A percentile compares a stretch with the other conserved stretches of the same genome.
phyloP scores from a whole-genome alignment of 2,888 invertebrate species.

The Scotopteryx bipunctaria region DNA sequence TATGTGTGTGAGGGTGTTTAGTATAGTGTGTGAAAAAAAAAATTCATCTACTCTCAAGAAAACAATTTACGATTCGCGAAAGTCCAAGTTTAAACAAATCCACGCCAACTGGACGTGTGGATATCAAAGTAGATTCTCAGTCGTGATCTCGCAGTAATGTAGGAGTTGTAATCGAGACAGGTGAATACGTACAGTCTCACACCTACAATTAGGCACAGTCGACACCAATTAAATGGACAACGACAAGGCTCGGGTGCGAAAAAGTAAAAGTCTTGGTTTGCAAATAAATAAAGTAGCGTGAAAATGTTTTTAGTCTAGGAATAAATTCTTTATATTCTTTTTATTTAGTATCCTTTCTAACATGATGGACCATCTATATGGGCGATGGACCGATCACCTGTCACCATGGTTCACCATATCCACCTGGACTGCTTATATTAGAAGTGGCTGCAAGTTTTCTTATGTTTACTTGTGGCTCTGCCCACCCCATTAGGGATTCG shows the following conservation, averaged over 20 bases:
- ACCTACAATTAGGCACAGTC: constrained; percentile 64
- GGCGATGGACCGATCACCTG: too few relatives aligned
- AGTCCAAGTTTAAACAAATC: not conserved
- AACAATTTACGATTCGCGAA: not conserved
- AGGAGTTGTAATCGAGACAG: constrained; percentile 46
- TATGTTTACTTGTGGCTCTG: too few relatives aligned
- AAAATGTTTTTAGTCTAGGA: not conserved
- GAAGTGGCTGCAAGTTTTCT: too few relatives aligned
- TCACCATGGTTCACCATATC: too few relatives aligned
- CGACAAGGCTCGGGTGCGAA: constrained; percentile 34
- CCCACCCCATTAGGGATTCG: too few relatives aligned
- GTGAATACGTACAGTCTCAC: constrained; percentile 48
- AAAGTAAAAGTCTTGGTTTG: constrained; percentile 8
- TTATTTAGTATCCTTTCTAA: too few relatives aligned
- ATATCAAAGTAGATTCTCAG: constrained; percentile 9
- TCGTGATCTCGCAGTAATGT: constrained; percentile 27
- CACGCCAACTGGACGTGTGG: not conserved
- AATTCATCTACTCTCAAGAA: too few relatives aligned
- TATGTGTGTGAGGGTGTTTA: too few relatives aligned
- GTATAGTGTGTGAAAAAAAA: too few relatives aligned
- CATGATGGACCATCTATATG: too few relatives aligned
- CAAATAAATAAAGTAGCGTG: not conserved
- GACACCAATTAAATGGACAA: constrained; percentile 66
- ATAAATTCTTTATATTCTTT: too few relatives aligned
- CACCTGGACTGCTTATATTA: too few relatives aligned